Base-by-base conservation (phyloP, 2,888 invertebrate species). In the Metacarcinus magister region DNA sequence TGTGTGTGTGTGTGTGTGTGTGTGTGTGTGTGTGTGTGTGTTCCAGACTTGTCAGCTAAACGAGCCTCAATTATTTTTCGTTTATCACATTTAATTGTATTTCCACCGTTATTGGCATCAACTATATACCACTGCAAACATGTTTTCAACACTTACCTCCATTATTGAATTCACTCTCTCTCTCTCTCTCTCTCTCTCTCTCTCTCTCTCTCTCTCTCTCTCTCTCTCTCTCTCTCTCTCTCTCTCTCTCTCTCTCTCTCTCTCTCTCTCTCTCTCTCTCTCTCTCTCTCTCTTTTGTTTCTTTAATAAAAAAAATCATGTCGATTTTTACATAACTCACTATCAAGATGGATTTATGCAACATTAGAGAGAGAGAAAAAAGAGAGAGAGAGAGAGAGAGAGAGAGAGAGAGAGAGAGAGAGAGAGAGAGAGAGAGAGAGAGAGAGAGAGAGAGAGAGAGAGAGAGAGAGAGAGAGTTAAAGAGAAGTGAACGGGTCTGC, bases 221-320 rank as follows among this genome's bases (percentile, higher is more conserved):
- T 82, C 82, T 82, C 82, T 82, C 82, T 82, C 82, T 82, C 82
- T 82, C 82, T 82, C 82, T 82, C 82, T 82, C 82, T 82, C 82
- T 82, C 82, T 82, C 82, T 82, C 82, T 82, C 82, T 82, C 82
- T 82, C 82, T 82, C 82, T 82, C 82, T 82, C 82, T 82, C 82
- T 82, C 82, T 82, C 82, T 82, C 82, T 82, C 82, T 82, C 82
- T 28, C 82, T 82, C 82, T 23, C 67, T 67, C 23, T 48, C 48
- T 48, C 48, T 48, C 48, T 48, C 48, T 48, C 48, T 48, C 48
- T 48, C 48, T 48, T 48, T 8, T 13, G 5, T 13, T n/a, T 54
- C 54, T 13, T 54, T 54, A 16, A 54, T 54, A 16, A 13, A 54
- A 54, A 67, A 67, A 19, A 5, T 2, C 23, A 67, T 16, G 16